These are phyloP conservation scores for Lithophane socia DNA, from an alignment of 2,888 invertebrate genomes.

Conservation along the genomic window DNA sequence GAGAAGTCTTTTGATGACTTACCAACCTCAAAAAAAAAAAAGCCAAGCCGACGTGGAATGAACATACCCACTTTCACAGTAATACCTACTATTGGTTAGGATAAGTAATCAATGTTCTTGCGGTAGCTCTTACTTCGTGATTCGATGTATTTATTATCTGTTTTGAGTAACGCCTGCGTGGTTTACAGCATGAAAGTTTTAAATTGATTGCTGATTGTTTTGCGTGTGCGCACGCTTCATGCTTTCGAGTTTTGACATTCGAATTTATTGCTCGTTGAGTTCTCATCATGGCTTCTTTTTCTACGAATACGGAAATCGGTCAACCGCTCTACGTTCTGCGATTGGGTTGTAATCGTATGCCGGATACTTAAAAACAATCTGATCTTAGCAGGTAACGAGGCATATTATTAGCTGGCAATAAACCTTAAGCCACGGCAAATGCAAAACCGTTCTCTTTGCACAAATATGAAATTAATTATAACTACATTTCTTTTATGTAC, in stretches of 20 bases:
- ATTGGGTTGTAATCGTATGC: not conserved
- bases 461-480: not conserved
- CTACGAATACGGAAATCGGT: constrained; percentile 12
- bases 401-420: constrained; percentile 3
- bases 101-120: constrained; percentile 47
- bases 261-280: constrained; percentile 38
- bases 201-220: constrained; percentile 66
- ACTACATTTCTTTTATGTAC: not conserved
- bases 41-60: not conserved
- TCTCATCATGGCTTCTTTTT: constrained; percentile 20
- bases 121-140: constrained; percentile 56
- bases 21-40: no score
- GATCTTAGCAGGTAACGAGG: constrained; percentile 7
- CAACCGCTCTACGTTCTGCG: not conserved
- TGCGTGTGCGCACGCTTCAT: constrained; percentile 53
- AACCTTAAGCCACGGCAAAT: not conserved
- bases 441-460: not conserved
- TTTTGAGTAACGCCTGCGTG: constrained; percentile 45
- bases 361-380: not conserved
- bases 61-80: constrained; percentile 26
- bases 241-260: constrained; percentile 55
- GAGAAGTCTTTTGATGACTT: no score
- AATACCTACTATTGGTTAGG: constrained; percentile 21
- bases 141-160: constrained; percentile 52
- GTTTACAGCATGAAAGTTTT: constrained; percentile 55